These are phyloP conservation scores for Catalaphyllia jardinei DNA, from an alignment of 64 coral and sea anemone genomes.

Conservation along the genomic window DNA sequence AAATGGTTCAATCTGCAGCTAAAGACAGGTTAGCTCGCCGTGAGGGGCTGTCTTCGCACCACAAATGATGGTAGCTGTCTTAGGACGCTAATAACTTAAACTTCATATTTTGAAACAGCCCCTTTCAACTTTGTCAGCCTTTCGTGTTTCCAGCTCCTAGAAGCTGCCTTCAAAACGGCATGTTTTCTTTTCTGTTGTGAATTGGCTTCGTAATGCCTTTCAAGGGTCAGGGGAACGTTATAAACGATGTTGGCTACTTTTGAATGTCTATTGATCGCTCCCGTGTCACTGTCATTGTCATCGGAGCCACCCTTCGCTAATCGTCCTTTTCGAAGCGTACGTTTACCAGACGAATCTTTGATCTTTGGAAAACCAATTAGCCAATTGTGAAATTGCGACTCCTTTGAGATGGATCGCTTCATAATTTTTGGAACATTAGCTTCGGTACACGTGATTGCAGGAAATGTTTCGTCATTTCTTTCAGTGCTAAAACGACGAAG, in stretches of 20 bases:
- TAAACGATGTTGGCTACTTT: constrained; percentile 56
- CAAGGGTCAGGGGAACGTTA: constrained; percentile 18
- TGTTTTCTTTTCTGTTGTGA: not conserved
- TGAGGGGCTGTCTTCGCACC: no score
- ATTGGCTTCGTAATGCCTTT: not conserved
- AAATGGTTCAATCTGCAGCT: no score
- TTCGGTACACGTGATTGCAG: constrained; percentile 33
- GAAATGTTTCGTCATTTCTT: not conserved
- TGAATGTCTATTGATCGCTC: not conserved
- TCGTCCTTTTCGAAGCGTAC: not conserved
- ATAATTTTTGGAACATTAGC: constrained; percentile 55
- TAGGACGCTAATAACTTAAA: not conserved
- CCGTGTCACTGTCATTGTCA: constrained; percentile 2
- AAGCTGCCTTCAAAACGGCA: not conserved
- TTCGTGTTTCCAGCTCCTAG: not conserved
- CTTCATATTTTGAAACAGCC: not conserved
- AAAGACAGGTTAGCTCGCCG: no score
- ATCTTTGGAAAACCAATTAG: constrained; percentile 46
- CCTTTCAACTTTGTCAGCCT: not conserved
- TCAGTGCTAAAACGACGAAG: not conserved
- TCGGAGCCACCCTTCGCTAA: not conserved
- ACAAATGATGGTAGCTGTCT: no score
- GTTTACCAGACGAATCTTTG: not conserved
- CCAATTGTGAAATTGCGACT: constrained; percentile 57
- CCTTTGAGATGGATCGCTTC: constrained; percentile 46